These are phyloP conservation scores for Eulemur rubriventer DNA, from an alignment of 2,797 vertebrate species.

Conservation along the genomic window DNA sequence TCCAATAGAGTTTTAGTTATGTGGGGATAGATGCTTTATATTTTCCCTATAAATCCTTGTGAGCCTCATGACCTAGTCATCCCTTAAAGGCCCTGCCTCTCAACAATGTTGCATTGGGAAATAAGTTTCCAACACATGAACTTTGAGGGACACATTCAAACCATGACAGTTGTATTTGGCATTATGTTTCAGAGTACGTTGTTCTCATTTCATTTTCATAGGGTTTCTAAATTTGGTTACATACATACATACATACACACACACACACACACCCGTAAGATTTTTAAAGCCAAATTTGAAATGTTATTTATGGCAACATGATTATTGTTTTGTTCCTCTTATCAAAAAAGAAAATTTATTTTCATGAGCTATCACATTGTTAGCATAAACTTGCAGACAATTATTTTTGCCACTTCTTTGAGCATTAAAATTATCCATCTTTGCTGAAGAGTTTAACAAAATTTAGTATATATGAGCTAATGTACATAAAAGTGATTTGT, in stretches of 20 bases:
- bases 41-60: neutral
- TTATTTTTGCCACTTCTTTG: neutral
- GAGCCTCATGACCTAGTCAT: neutral
- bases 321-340: neutral
- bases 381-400: constrained; percentile 2
- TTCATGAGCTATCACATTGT: neutral
- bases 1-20: neutral
- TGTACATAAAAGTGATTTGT: neutral
- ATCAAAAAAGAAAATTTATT: neutral
- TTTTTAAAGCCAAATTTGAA: neutral
- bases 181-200: neutral
- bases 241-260: neutral
- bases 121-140: neutral
- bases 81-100: neutral
- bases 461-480: neutral
- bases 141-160: neutral
- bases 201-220: neutral
- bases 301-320: neutral
- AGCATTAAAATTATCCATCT: neutral
- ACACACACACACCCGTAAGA: neutral
- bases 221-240: neutral
- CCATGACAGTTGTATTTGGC: neutral
- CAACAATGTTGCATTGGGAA: neutral
- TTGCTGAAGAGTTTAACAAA: neutral
- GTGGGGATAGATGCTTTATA: neutral